Conservation (phyloP, 2,888 invertebrate species). For the Eumerus sabulonum region DNA sequence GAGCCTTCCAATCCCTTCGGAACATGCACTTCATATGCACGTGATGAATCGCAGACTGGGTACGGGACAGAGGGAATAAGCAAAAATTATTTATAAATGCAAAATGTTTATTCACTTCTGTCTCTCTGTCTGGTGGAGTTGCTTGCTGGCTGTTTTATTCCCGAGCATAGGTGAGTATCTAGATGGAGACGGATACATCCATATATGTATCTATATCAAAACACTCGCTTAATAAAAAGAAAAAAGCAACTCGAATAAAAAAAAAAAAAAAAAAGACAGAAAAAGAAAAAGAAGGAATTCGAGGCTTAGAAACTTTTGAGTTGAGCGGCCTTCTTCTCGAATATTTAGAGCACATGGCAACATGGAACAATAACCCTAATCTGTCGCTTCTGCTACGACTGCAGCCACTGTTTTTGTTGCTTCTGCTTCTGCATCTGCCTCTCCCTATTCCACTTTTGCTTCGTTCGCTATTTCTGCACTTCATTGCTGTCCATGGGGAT, state of each 20-base stretch:
- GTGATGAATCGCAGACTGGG: conserved; percentile 37
- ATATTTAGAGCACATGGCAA: conserved; percentile 68
- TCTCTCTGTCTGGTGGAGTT: background rate
- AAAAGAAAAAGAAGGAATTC: conserved; percentile 33
- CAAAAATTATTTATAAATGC: conserved; percentile 67
- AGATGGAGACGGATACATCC: conserved; percentile 17
- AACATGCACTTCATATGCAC: conserved; percentile 13
- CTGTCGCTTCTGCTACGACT: conserved; percentile 35
- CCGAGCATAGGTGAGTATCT: conserved; percentile 40
- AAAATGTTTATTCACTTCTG: conserved; percentile 62
- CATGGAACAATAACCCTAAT: conserved; percentile 64
- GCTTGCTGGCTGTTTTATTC: conserved; percentile 12
- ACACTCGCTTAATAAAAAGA: conserved; percentile 8
- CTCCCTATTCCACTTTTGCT: conserved; percentile 24
- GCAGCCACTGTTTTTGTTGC: conserved; percentile 22
- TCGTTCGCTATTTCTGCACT: conserved; percentile 2
- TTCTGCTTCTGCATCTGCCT: conserved; percentile 36
- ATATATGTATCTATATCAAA: background rate
- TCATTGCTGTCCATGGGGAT: background rate
- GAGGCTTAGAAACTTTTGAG: conserved; percentile 61
- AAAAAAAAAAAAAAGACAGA: conserved; percentile 23
- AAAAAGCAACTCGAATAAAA: conserved; percentile 3
- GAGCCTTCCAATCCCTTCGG: background rate
- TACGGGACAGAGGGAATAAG: conserved; percentile 46
- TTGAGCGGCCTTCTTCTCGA: conserved; percentile 64